Evolutionary conservation across 1,140 invertebrate species (phyloP).

Genomic region (Rhagoletis zephyria): DNA sequence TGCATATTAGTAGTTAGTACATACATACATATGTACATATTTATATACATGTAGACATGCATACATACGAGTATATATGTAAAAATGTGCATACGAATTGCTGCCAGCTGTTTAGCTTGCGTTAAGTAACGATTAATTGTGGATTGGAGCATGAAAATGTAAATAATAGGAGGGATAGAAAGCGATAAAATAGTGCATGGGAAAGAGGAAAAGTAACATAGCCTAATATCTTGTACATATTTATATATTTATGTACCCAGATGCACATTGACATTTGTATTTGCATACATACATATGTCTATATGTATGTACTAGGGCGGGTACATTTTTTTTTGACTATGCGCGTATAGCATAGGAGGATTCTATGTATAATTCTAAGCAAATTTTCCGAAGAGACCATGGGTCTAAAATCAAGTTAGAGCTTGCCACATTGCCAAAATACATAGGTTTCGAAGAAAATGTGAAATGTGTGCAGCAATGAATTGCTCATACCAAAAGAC

Average conservation of each 20-base stretch:
- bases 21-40: neutral
- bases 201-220: neutral
- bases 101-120: neutral
- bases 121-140: conserved; percentile 22
- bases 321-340: no score
- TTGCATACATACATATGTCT: neutral
- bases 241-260: neutral
- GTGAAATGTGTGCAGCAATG: no score
- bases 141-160: neutral
- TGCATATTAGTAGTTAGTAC: neutral
- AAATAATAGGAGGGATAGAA: neutral
- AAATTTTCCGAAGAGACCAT: no score
- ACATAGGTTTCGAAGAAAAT: no score
- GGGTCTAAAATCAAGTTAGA: no score
- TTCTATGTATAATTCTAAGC: no score
- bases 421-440: no score
- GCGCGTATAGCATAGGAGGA: no score
- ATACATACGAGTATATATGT: neutral
- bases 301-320: neutral
- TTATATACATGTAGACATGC: neutral
- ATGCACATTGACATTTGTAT: neutral
- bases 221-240: neutral
- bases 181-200: neutral
- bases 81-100: neutral
- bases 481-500: no score